Evolutionary conservation across 2,113 vertebrate genomes (phyloP).

Genomic region (Pedionomus torquatus): DNA sequence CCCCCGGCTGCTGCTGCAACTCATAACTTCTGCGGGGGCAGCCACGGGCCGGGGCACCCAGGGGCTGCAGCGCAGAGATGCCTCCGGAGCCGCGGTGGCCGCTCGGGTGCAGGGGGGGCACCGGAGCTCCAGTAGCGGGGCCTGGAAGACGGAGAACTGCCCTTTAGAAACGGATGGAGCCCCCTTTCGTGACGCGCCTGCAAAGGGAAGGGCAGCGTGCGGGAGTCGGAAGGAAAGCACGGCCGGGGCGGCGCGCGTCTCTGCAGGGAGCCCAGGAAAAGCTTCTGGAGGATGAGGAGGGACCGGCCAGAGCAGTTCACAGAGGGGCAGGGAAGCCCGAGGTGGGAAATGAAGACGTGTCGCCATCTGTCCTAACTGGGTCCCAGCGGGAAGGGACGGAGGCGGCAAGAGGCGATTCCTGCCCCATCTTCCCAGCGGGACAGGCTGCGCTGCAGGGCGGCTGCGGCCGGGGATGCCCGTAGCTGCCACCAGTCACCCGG

Average conservation of each 20-base stretch:
- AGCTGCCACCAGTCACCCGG: background rate
- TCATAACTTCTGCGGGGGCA: background rate
- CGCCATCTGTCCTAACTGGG: background rate
- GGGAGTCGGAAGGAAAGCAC: fast-evolving
- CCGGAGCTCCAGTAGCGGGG: too few species aligned
- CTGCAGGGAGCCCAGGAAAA: background rate
- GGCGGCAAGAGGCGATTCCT: background rate
- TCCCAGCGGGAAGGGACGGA: background rate
- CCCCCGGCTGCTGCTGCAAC: background rate
- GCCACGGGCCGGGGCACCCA: fast-evolving
- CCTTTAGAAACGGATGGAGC: background rate
- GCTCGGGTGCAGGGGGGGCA: background rate
- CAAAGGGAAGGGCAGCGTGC: background rate
- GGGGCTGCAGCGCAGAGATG: background rate
- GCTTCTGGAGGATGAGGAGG: background rate
- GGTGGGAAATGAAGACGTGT: background rate
- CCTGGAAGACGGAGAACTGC: background rate
- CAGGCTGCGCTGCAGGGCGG: background rate
- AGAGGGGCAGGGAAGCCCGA: background rate
- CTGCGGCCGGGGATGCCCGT: background rate
- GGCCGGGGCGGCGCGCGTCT: fast-evolving
- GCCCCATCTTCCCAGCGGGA: background rate
- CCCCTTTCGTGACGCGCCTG: background rate
- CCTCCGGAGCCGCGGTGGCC: background rate
- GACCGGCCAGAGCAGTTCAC: background rate